Evolutionary conservation across 2,888 invertebrate genomes (phyloP).

Genomic region (Pseudoips prasinana): DNA sequence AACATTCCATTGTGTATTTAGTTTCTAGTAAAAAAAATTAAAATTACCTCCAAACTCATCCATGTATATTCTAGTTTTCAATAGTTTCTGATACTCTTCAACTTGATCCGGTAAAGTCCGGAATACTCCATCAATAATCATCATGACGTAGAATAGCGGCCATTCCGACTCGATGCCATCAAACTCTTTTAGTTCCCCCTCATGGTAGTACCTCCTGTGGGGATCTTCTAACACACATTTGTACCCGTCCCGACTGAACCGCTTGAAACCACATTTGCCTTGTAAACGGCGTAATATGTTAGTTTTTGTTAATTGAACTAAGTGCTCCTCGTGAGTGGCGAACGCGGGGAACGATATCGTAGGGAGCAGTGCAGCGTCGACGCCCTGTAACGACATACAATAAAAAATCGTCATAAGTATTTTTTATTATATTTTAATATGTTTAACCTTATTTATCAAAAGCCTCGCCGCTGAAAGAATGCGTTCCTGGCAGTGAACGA

Average conservation of each 20-base stretch:
- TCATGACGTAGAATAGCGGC: conserved; percentile 97
- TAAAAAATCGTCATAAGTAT: too few relatives aligned
- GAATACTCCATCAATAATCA: conserved; percentile 98
- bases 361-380: conserved; percentile 94
- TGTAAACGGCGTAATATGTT: conserved; percentile 91
- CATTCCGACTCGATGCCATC: conserved; percentile 98
- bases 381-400: conserved; percentile 85
- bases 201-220: conserved; percentile 89
- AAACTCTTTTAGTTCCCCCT: conserved; percentile 97
- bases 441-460: too few relatives aligned
- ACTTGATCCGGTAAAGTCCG: conserved; percentile 93
- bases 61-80: conserved; percentile 90
- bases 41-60: conserved; percentile 89
- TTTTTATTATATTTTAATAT: too few relatives aligned
- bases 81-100: conserved; percentile 93
- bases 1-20: too few relatives aligned
- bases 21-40: too few relatives aligned
- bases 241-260: conserved; percentile 97
- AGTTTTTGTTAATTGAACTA: conserved; percentile 93
- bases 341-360: conserved; percentile 99
- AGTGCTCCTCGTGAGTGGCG: conserved; percentile 96
- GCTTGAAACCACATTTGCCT: conserved; percentile 95
- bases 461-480: too few relatives aligned
- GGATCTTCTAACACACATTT: conserved; percentile 94
- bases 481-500: too few relatives aligned